These are phyloP conservation scores for Sphaeridia pumilis DNA, from an alignment of 2,888 invertebrate species.

Conservation along the genomic window DNA sequence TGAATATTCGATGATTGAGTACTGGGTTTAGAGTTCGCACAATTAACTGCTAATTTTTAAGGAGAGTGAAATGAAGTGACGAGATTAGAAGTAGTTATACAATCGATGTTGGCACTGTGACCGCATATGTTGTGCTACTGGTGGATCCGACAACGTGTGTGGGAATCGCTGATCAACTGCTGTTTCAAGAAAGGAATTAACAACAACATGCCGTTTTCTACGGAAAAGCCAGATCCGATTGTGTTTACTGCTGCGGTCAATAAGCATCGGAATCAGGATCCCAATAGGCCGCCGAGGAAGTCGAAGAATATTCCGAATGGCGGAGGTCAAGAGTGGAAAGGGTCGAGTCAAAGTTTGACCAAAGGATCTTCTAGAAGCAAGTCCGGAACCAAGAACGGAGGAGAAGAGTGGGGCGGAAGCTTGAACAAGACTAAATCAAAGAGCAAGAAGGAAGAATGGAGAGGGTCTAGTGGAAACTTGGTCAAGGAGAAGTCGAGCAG, in stretches of 20 bases:
- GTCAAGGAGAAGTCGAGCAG: too few relatives aligned
- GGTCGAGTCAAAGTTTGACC: not conserved
- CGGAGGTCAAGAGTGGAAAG: not conserved
- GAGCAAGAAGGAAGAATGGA: too few relatives aligned
- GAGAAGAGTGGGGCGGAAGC: too few relatives aligned
- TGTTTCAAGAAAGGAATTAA: not conserved
- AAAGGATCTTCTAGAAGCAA: not conserved
- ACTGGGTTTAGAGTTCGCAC: not conserved
- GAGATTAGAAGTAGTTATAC: not conserved
- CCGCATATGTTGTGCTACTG: too few relatives aligned
- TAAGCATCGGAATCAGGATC: not conserved
- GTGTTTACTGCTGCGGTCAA: not conserved
- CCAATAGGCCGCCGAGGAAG: constrained; percentile 5
- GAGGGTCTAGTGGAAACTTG: too few relatives aligned
- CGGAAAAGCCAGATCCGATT: not conserved
- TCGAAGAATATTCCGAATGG: not conserved
- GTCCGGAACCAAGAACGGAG: not conserved
- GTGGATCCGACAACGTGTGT: too few relatives aligned
- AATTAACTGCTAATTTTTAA: not conserved
- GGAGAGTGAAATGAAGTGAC: not conserved
- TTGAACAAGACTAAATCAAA: too few relatives aligned
- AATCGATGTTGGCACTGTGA: too few relatives aligned
- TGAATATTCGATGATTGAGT: not conserved
- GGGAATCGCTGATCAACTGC: too few relatives aligned
- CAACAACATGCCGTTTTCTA: constrained; percentile 2